Evolutionary conservation across 2,797 vertebrate genomes (phyloP).

Genomic region (Balearica regulorum): DNA sequence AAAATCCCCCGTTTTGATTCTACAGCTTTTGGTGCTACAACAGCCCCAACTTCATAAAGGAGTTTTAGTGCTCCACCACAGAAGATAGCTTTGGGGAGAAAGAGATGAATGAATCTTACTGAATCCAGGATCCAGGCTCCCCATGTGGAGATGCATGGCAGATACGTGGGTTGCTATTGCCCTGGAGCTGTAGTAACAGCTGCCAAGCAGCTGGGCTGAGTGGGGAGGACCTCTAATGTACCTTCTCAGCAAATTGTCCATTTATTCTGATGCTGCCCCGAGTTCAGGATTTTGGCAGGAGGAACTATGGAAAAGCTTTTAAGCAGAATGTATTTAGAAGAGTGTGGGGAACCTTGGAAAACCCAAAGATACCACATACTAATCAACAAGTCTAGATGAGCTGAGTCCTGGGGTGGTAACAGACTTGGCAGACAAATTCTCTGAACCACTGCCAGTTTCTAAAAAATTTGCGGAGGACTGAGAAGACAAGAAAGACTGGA

Average conservation of each 20-base stretch:
- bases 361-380: not conserved
- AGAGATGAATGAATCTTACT: not conserved
- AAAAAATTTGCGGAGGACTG: not conserved
- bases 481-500: not conserved
- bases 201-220: slow-evolving; percentile 44
- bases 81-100: not conserved
- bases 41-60: not conserved
- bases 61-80: not conserved
- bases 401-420: not conserved
- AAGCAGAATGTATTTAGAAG: not conserved
- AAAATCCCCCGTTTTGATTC: not conserved
- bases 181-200: not conserved
- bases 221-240: not conserved
- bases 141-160: not conserved
- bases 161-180: not conserved
- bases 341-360: slow-evolving; percentile 4
- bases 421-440: slow-evolving; percentile 4
- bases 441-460: slow-evolving; percentile 1
- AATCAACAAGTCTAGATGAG: not conserved
- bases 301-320: not conserved
- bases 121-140: not conserved
- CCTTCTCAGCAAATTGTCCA: slow-evolving; percentile 5
- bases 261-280: not conserved
- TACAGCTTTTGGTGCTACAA: not conserved
- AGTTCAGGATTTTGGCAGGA: slow-evolving; percentile 19